phyloP scores from a whole-genome alignment of 2,888 invertebrate species.

The Plusia festucae region DNA sequence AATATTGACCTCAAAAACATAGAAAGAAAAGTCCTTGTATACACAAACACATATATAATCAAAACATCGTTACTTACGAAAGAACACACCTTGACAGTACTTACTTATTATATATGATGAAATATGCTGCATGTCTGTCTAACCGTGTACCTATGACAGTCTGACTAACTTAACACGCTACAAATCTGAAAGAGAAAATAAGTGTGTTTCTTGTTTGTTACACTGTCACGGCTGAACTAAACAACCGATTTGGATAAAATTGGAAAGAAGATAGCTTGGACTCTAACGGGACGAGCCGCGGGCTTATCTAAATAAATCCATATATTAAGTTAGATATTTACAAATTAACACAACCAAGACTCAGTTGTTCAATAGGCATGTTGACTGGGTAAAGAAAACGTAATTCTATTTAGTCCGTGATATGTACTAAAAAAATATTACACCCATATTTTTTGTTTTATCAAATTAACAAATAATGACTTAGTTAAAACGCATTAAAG shows the following conservation, averaged over 20 bases:
- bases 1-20: background rate
- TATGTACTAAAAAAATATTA: too few species aligned
- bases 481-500: too few species aligned
- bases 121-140: background rate
- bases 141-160: background rate
- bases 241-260: background rate
- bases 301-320: too few species aligned
- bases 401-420: too few species aligned
- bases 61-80: constrained; percentile 9
- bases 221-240: background rate
- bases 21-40: constrained; percentile 46
- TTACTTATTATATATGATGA: constrained; percentile 1
- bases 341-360: too few species aligned
- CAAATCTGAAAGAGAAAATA: background rate
- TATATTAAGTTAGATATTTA: too few species aligned
- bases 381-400: too few species aligned
- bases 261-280: background rate
- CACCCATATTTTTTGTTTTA: too few species aligned
- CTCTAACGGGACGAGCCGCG: too few species aligned
- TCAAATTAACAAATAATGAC: too few species aligned
- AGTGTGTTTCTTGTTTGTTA: background rate
- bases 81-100: constrained; percentile 1
- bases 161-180: background rate
- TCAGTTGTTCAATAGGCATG: too few species aligned
- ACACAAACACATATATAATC: constrained; percentile 9